phyloP scores from a whole-genome alignment of 2,888 invertebrate genomes.

The Acrobasis suavella region DNA sequence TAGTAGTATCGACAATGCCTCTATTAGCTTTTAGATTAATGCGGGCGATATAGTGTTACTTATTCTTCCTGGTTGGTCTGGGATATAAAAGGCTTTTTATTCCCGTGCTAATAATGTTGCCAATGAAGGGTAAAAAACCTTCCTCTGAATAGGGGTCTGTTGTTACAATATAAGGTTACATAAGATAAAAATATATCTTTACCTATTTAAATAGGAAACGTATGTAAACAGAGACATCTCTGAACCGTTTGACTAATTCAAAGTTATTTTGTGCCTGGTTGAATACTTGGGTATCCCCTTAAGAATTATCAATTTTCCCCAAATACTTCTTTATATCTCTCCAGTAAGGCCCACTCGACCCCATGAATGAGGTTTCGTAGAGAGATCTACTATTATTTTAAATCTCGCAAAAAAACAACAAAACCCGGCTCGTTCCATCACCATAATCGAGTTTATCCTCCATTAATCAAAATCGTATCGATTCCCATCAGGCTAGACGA shows the following conservation, averaged over 20 bases:
- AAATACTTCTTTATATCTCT: too few species aligned
- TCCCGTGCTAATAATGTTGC: background rate
- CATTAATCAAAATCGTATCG: conserved; percentile 77
- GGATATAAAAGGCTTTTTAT: background rate
- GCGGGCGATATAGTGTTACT: conserved; percentile 60
- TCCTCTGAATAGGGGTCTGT: too few species aligned
- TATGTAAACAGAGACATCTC: too few species aligned
- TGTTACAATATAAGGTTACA: too few species aligned
- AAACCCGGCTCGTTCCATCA: conserved; percentile 57
- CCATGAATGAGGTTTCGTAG: too few species aligned
- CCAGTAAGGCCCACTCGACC: too few species aligned
- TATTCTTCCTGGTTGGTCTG: background rate
- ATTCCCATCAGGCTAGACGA: conserved; percentile 68
- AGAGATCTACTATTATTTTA: background rate
- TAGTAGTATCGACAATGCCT: conserved; percentile 43
- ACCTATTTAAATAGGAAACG: too few species aligned
- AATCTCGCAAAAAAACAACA: conserved; percentile 31
- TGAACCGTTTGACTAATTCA: too few species aligned
- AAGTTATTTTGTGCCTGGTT: too few species aligned
- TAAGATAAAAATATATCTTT: too few species aligned
- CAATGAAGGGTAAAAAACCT: background rate
- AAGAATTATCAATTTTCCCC: too few species aligned
- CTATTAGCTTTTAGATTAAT: conserved; percentile 47
- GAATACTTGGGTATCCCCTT: too few species aligned
- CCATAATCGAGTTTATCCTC: conserved; percentile 69